Conservation (phyloP, 2,797 vertebrate genomes). For the Momotus momota region DNA sequence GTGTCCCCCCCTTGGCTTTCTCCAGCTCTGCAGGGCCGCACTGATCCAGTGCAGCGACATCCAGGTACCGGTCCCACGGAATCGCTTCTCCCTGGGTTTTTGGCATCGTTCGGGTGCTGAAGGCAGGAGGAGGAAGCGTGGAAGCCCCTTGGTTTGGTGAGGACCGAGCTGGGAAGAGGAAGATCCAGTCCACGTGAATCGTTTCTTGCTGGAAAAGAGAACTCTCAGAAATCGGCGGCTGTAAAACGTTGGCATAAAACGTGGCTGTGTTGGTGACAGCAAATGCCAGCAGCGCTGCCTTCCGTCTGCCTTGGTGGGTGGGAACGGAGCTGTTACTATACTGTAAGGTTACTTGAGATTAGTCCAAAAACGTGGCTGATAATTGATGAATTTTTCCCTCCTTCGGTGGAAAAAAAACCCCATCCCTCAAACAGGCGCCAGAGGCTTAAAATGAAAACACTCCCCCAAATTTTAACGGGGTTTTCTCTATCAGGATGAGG, state of each 20-base stretch:
- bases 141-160: not conserved
- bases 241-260: not conserved
- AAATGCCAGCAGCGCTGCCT: not conserved
- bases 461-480: not conserved
- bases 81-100: not conserved
- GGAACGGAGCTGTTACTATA: not conserved
- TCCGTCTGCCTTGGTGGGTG: not conserved
- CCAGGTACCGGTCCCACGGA: fast-evolving
- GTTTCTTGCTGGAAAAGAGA: conserved; percentile 49
- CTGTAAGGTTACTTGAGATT: not conserved
- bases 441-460: not conserved
- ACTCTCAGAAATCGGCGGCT: not conserved
- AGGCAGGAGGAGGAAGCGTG: not conserved
- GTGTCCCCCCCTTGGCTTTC: not conserved
- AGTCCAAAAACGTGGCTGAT: not conserved
- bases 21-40: not conserved
- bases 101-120: not conserved
- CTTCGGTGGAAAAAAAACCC: not conserved
- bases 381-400: not conserved
- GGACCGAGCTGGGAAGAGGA: not conserved
- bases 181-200: not conserved
- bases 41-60: not conserved
- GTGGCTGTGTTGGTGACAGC: not conserved
- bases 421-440: not conserved
- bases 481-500: fast-evolving